Base-by-base conservation (phyloP, 2,888 invertebrate genomes). In the Synergus itoensis region DNA sequence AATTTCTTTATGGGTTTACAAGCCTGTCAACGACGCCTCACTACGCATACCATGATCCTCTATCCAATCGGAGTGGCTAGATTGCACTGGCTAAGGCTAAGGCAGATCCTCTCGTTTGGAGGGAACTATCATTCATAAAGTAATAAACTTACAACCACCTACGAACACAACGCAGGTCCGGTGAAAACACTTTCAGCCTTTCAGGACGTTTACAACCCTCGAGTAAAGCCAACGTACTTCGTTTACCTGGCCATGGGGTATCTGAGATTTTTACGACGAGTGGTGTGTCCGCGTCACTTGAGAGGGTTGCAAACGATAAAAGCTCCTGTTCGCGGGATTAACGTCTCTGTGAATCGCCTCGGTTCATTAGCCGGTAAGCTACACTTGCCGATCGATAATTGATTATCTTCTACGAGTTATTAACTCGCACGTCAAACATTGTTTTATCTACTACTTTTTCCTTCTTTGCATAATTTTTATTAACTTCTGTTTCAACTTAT, bases 1-100 rank as follows among this genome's bases (percentile, higher is more conserved):
- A 91, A 91, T 91, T 91, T 91, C 90, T 91, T 91, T 91, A 91
- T 91, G 90, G 88, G 85, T 91, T 91, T 91, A 91, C 90, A 89
- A 89, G 90, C 86, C 86, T 87, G 88, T 89, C 88, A 88, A 87
- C 88, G 87, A 84, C 84, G 84, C 80, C 82, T 82, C 77, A 9
- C 67, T 45, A 77, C 77, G 53, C 60, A 41, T 14, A 53, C 76
- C 79, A 82, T 84, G 83, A 84, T 80, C 69, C 67, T 57, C 60
- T 41, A 76, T 76, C 16, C 60, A 12, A 60, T 63, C 41, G 48
- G 65, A 18, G 18, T 53, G 45, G 21, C 40, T 53, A 21, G 43
- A 76, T 73, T 80, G 48, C 60, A 43, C 76, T 45, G 5, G 62
- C 14, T 36, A n/a, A 43, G 63, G 63, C 78, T 78, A 36, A 36